phyloP scores from a whole-genome alignment of 2,113 vertebrate species.

The Cheilinus undulatus region DNA sequence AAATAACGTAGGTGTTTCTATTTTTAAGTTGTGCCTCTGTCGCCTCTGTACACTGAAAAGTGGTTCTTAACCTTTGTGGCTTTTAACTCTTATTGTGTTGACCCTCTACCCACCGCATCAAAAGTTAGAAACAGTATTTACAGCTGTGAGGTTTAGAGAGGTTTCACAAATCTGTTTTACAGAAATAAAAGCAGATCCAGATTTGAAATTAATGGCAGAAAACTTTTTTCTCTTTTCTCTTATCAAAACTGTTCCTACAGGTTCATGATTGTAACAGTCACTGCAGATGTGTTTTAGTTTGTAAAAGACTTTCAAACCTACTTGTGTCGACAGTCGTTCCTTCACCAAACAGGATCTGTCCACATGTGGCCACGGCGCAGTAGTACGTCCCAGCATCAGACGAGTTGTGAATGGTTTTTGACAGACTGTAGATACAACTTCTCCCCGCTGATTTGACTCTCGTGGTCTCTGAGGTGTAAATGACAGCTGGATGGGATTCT shows the following conservation, averaged over 20 bases:
- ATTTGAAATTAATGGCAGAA: too few relatives aligned
- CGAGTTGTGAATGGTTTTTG: constrained; percentile 33
- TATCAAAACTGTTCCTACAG: neutral
- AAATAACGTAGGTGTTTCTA: neutral
- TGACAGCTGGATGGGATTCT: neutral
- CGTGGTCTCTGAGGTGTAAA: constrained; percentile 24
- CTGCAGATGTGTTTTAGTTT: neutral
- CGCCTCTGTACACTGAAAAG: neutral
- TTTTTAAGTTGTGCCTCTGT: neutral
- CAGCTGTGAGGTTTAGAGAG: neutral
- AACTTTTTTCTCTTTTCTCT: too few relatives aligned
- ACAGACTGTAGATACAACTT: constrained; percentile 57
- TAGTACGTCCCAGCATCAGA: constrained; percentile 64
- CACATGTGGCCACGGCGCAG: constrained; percentile 64
- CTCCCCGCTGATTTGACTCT: neutral
- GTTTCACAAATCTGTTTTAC: too few relatives aligned
- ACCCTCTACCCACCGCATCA: too few relatives aligned
- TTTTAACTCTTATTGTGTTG: neutral
- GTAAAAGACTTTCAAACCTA: neutral
- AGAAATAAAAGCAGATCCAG: too few relatives aligned
- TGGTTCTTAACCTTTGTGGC: neutral
- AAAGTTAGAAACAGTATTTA: neutral
- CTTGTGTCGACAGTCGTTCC: constrained; percentile 53
- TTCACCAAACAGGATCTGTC: constrained; percentile 57
- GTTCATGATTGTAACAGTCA: neutral